phyloP scores from a whole-genome alignment of 2,888 invertebrate species.

The Brenthis ino region DNA sequence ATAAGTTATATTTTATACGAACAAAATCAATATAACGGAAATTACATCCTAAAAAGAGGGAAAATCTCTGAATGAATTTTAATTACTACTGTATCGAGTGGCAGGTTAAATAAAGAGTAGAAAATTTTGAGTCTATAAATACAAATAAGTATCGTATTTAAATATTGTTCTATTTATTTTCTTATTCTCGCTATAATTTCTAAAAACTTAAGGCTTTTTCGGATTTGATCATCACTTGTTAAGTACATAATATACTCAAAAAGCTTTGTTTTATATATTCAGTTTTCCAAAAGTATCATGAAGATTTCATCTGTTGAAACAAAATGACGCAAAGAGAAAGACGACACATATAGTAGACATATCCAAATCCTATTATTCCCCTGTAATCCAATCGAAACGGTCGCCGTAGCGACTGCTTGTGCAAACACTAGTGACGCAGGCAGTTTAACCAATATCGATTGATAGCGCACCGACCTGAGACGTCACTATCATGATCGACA shows the following conservation, averaged over 20 bases:
- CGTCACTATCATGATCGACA: conserved; percentile 50
- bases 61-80: no score
- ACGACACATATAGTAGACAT: conserved; percentile 29
- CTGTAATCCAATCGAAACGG: conserved; percentile 59
- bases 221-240: neutral
- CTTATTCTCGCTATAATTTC: no score
- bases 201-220: neutral
- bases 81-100: no score
- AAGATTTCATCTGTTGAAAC: neutral
- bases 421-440: conserved; percentile 68
- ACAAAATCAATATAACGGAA: no score
- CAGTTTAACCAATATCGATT: conserved; percentile 59
- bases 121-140: no score
- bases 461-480: conserved; percentile 55
- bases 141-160: no score
- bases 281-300: no score
- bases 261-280: no score
- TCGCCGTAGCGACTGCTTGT: conserved; percentile 70
- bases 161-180: no score
- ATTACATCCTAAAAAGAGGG: no score
- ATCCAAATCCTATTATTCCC: conserved; percentile 39
- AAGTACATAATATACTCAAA: neutral
- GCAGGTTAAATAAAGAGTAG: no score
- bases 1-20: no score
- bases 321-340: conserved; percentile 12